Percentiles rank a stretch among this genome's conserved stretches.
Conservation (phyloP, 2,113 vertebrate species). For the Otocyon megalotis region DNA sequence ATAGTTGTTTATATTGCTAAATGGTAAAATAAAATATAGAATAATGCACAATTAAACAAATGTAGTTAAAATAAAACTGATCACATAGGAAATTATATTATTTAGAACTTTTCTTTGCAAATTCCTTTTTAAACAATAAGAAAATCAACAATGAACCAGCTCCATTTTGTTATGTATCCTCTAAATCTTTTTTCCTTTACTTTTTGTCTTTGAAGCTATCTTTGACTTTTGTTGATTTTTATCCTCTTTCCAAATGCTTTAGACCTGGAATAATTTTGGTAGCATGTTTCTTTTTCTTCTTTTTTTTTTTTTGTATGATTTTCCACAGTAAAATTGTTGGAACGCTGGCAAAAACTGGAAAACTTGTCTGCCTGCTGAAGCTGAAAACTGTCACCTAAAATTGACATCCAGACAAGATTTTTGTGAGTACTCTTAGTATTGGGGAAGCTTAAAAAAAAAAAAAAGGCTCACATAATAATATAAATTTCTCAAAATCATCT, state of each 20-base stretch:
- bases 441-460: not conserved
- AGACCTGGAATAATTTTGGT: slow-evolving; percentile 28
- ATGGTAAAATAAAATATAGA: not conserved
- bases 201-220: not conserved
- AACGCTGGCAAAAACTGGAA: not conserved
- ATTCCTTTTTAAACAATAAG: not conserved
- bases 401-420: slow-evolving; percentile 20
- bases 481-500: not conserved
- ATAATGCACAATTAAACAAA: not conserved
- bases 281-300: not conserved
- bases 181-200: not conserved
- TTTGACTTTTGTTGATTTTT: slow-evolving; percentile 19
- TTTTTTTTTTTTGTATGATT: slow-evolving; percentile 5
- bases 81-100: not conserved
- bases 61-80: not conserved
- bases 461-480: not conserved
- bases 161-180: not conserved
- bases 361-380: not conserved
- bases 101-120: not conserved
- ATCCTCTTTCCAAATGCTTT: not conserved
- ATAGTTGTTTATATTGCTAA: not conserved
- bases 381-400: slow-evolving; percentile 21
- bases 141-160: not conserved
- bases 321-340: not conserved
- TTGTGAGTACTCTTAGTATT: not conserved